Conservation (phyloP, 2,888 invertebrate species). For the Nebria brevicollis region DNA sequence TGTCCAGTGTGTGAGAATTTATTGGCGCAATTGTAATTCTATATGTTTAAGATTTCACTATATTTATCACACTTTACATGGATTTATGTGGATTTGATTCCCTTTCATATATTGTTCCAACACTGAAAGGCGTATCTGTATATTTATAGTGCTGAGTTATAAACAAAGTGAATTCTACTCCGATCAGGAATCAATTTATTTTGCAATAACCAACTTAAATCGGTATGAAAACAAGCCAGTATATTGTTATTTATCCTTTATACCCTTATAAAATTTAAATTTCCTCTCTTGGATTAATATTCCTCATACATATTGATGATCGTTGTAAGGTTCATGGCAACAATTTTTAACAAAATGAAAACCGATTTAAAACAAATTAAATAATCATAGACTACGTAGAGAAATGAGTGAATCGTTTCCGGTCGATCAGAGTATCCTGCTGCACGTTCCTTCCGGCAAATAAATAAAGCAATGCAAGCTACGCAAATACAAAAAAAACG, state of each 20-base stretch:
- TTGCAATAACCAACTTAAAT: neutral
- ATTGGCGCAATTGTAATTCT: conserved; percentile 3
- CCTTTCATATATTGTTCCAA: neutral
- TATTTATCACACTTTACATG: neutral
- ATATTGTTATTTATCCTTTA: too few relatives aligned
- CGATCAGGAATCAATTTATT: neutral
- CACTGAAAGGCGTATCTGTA: neutral
- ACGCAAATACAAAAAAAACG: neutral
- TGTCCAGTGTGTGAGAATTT: neutral
- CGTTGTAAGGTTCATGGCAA: too few relatives aligned
- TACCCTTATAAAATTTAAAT: too few relatives aligned
- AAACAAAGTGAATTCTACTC: too few relatives aligned
- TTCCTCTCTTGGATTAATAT: too few relatives aligned
- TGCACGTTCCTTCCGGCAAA: conserved; percentile 17
- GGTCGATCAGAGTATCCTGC: neutral
- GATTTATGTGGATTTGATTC: conserved; percentile 6
- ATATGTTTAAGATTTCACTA: conserved; percentile 7
- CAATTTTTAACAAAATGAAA: neutral
- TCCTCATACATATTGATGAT: too few relatives aligned
- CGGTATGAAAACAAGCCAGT: too few relatives aligned
- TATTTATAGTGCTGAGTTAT: neutral
- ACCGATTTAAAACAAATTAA: neutral
- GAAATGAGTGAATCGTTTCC: neutral
- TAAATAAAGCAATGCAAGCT: neutral
- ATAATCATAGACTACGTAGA: neutral